Base-by-base conservation (phyloP, 2,113 vertebrate genomes). In the Sclerurus mexicanus region DNA sequence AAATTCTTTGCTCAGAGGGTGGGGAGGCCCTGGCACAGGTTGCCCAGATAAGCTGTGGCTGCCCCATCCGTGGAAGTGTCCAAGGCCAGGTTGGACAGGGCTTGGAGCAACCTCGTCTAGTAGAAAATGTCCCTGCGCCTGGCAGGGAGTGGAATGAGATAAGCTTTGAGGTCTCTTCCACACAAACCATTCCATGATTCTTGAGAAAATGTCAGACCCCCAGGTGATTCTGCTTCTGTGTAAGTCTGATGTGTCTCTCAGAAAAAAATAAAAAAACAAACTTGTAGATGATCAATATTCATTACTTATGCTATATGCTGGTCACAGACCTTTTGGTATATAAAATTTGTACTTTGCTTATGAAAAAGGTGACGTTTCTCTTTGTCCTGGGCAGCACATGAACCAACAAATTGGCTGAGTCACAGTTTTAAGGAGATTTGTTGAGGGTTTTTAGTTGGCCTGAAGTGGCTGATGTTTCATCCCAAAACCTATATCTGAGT, bases 371-470 rank as follows among this genome's bases (percentile, higher is more conserved):
- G 33, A 28, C n/a, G 7, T 62, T 94, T 76, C 10, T 39, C 30
- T 73, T 76, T 88, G 30, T 27, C 49, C 44, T 47, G 63, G 35
- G 15, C 58, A 85, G 58, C 55, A 35, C 14, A 2, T 42, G 59
- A 60, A 28, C 30, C 33, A 87, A 25, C 35, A 89, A 52, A 6
- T 8, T 35, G 74, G 14, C 39, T 1, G 2, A 75, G 40, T 58
- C 42, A 14, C 24, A 19, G n/a, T 52, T 83, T 42, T 73, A 42
- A 44, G 40, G 63, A 90, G 37, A 28, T 52, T 59, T 58, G 8
- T 60, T 49, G 27, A 3, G 0, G 0, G 6, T 35, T 80, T 31
- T 23, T 42, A 4, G n/a, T 55, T 69, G 40, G 6, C 46, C 10
- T 81, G 1, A 49, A 74, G 30, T 46, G 62, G 14, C 37, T 84